phyloP scores from a whole-genome alignment of 2,888 invertebrate genomes.

The Plemyria rubiginata region DNA sequence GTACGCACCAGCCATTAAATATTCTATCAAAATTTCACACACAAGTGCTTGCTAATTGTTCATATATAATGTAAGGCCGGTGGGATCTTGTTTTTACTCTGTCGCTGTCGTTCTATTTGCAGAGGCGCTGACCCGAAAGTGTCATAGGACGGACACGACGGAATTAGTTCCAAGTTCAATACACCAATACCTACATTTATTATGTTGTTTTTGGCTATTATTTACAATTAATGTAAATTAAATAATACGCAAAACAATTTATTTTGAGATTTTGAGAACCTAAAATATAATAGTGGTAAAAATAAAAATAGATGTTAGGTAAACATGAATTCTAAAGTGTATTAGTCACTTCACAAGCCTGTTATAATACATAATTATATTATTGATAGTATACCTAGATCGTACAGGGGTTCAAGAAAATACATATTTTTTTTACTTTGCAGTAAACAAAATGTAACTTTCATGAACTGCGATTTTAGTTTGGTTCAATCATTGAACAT shows the following conservation, averaged over 20 bases:
- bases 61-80: background rate
- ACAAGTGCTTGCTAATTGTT: conserved; percentile 18
- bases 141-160: conserved; percentile 30
- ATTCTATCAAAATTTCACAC: conserved; percentile 2
- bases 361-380: no score
- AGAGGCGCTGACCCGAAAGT: conserved; percentile 43
- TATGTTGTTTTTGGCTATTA: no score
- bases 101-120: conserved; percentile 21
- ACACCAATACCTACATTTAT: conserved; percentile 8
- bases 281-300: background rate
- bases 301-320: background rate
- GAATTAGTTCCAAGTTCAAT: conserved; percentile 37
- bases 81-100: conserved; percentile 16
- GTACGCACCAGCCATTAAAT: background rate
- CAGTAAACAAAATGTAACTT: no score
- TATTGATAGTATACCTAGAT: no score
- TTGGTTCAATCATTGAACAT: no score
- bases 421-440: no score
- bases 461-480: no score
- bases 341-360: no score
- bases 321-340: background rate
- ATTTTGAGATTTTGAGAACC: background rate
- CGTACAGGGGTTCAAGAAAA: no score
- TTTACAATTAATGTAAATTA: background rate
- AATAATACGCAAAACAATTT: no score